phyloP scores from a whole-genome alignment of 1,140 invertebrate species.

The Drosophila ironensis region DNA sequence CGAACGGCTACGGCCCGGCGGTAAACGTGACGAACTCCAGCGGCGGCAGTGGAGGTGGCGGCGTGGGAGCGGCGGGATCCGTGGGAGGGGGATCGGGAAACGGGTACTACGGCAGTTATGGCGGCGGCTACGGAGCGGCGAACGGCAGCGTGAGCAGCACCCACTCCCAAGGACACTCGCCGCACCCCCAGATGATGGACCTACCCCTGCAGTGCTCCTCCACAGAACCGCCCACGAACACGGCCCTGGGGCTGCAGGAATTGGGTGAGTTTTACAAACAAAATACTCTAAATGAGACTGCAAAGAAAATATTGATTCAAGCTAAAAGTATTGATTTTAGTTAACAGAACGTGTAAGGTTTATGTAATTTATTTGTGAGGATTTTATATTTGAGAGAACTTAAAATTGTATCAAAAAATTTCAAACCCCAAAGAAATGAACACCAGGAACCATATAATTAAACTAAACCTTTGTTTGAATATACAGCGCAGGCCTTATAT shows the following conservation, averaged over 20 bases:
- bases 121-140: constrained; percentile 67
- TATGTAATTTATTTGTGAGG: no score
- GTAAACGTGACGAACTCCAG: constrained; percentile 60
- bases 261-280: constrained; percentile 69
- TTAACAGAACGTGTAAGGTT: no score
- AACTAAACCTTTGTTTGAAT: no score
- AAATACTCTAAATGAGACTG: no score
- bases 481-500: no score
- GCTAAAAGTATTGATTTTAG: no score
- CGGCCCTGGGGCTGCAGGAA: constrained; percentile 78
- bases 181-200: constrained; percentile 80
- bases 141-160: constrained; percentile 79
- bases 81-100: constrained; percentile 13
- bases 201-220: constrained; percentile 79
- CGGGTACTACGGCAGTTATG: constrained; percentile 77
- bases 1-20: constrained; percentile 59
- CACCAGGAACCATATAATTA: no score
- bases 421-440: no score
- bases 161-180: constrained; percentile 75
- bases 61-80: background rate
- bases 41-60: constrained; percentile 20
- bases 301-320: no score
- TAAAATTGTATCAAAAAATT: no score
- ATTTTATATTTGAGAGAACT: no score
- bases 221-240: constrained; percentile 80